Conservation (phyloP, 2,113 vertebrate genomes). For the Pungitius pungitius region DNA sequence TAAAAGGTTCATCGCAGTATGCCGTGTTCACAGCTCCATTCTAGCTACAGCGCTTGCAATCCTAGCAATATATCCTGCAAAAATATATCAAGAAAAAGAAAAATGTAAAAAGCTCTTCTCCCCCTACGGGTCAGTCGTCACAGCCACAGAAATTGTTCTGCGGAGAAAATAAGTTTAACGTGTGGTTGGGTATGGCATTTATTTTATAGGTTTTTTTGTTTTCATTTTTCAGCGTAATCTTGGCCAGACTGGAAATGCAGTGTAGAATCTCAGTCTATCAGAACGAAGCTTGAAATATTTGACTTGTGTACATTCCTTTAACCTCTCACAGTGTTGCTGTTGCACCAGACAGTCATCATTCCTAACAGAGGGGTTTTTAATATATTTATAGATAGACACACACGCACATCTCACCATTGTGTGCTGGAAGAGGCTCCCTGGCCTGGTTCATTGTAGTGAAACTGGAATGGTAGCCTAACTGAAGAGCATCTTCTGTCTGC, state of each 20-base stretch:
- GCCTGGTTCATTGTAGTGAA: slow-evolving; percentile 61
- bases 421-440: slow-evolving; percentile 36
- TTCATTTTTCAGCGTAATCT: slow-evolving; percentile 57
- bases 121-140: slow-evolving; percentile 38
- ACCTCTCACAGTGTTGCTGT: slow-evolving; percentile 48
- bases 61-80: slow-evolving; percentile 36
- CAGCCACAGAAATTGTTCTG: slow-evolving; percentile 27
- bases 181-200: slow-evolving; percentile 23
- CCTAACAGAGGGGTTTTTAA: slow-evolving; percentile 65
- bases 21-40: slow-evolving; percentile 54
- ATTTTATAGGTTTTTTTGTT: slow-evolving; percentile 7
- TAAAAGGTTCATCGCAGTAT: slow-evolving; percentile 45
- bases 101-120: not conserved
- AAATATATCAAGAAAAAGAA: slow-evolving; percentile 18
- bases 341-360: slow-evolving; percentile 58
- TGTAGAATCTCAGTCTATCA: slow-evolving; percentile 69
- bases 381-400: slow-evolving; percentile 54
- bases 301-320: slow-evolving; percentile 79
- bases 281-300: slow-evolving; percentile 61
- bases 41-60: slow-evolving; percentile 63
- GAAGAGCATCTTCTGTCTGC: slow-evolving; percentile 63
- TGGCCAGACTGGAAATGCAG: slow-evolving; percentile 71
- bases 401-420: slow-evolving; percentile 14
- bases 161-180: slow-evolving; percentile 32
- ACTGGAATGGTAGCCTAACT: slow-evolving; percentile 75